Conservation (phyloP, 2,113 vertebrate genomes). For the Hylia prasina region DNA sequence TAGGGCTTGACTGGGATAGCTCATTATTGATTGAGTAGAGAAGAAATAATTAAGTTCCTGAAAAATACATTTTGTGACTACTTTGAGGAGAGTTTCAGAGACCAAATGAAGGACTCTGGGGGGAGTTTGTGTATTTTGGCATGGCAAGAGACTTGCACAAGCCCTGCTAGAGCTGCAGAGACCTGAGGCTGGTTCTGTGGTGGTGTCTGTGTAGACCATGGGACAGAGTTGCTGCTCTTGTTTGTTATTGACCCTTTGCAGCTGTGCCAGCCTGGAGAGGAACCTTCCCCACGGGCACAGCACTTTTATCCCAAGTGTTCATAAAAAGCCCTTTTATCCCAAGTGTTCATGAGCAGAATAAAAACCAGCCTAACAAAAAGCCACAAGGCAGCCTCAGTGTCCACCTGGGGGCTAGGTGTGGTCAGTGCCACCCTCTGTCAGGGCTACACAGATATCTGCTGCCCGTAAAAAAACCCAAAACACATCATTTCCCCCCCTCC, state of each 20-base stretch:
- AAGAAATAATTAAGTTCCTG: not conserved
- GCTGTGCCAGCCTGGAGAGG: not conserved
- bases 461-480: not conserved
- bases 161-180: not conserved
- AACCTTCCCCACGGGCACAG: not conserved
- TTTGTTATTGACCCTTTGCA: not conserved
- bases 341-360: no score
- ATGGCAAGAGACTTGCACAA: not conserved
- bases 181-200: not conserved
- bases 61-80: not conserved
- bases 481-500: no score
- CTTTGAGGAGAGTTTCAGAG: not conserved
- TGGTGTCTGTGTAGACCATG: not conserved
- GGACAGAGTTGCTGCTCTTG: not conserved
- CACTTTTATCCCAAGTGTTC: no score
- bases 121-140: not conserved
- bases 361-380: no score
- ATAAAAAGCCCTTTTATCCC: no score
- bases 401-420: not conserved
- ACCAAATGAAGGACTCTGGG: not conserved
- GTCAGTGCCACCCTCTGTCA: not conserved
- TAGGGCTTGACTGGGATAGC: not conserved
- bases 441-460: not conserved
- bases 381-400: not conserved
- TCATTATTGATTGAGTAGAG: constrained; percentile 25